A percentile compares a stretch with the other conserved stretches of the same genome.
These are phyloP conservation scores for Syrista parreyssii DNA, from an alignment of 2,888 invertebrate genomes.

Conservation along the genomic window DNA sequence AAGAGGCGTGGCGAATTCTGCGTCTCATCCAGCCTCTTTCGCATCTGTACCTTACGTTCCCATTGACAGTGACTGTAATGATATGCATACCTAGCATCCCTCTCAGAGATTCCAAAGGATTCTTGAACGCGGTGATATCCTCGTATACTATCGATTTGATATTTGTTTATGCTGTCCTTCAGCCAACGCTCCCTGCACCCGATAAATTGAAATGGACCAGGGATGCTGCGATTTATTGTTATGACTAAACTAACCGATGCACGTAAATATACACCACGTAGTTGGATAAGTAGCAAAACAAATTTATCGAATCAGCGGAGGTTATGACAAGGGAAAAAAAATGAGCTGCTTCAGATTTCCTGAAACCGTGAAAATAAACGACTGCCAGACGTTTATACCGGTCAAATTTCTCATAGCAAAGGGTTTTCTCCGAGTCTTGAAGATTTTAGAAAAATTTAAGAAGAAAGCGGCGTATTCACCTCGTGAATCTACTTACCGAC, in stretches of 20 bases:
- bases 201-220: not conserved
- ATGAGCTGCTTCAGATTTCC: not conserved
- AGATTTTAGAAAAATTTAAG: not conserved
- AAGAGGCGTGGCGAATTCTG: slow-evolving; percentile 48
- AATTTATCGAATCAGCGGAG: not conserved
- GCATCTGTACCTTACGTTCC: slow-evolving; percentile 8
- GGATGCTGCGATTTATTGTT: not conserved
- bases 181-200: not conserved
- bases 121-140: not conserved
- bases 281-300: not conserved
- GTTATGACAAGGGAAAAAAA: not conserved
- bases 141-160: not conserved
- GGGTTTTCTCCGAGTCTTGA: not conserved
- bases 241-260: not conserved
- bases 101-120: slow-evolving; percentile 28
- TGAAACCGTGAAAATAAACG: not conserved
- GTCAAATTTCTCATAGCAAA: not conserved
- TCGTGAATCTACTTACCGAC: not conserved
- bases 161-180: not conserved
- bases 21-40: slow-evolving; percentile 32
- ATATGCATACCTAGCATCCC: not conserved
- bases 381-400: not conserved
- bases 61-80: slow-evolving; percentile 14
- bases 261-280: not conserved
- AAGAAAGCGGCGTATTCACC: not conserved